Evolutionary conservation across 2,113 vertebrate species (phyloP), one percentile per base, ranked within the genome.

Genomic region (Herpetotheres cachinnans): DNA sequence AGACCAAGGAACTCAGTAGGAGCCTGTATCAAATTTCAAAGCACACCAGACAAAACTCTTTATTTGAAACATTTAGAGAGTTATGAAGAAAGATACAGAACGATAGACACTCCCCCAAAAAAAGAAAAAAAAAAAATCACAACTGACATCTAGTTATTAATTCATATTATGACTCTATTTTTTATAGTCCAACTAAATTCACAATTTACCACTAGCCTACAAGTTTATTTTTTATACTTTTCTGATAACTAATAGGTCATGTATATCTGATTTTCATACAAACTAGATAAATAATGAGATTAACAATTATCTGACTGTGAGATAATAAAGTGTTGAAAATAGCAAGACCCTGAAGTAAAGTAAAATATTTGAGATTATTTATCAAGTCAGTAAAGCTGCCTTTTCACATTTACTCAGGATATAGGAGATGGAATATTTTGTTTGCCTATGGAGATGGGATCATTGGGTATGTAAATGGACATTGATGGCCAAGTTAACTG

Each of bases 211-310:
- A 52, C 82, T 90, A 94, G 81, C 65, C 38, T 96, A 89, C 46
- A 88, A 86, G 59, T 87, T 93, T 94, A 74, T 94, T 93, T 97
- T 97, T 96, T 82, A 92, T 95, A 90, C 38, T 82, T 96, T 95
- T 72, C 63, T 80, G 69, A 66, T 85, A 96, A 80, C 81, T 93
- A 94, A 97, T 66, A 97, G 89, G 97, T 94, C 77, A 94, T 32
- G 42, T 82, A n/a, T 84, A 97, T 96, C 88, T 97, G 94, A 95
- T 93, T 95, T 96, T 93, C 93, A 97, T 59, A 94, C 34, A 95
- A 96, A 97, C 34, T 38, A 95, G 91, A 94, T 95, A 97, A 98
- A 97, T 97, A 95, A 95, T 56, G 90, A 96, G 79, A 93, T 92
- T 82, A 94, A 81, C 69, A 86, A 91, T 93, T 97, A 95, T 74